phyloP scores from a whole-genome alignment of 2,797 vertebrate species.

The Stomatorhinus walkeri region DNA sequence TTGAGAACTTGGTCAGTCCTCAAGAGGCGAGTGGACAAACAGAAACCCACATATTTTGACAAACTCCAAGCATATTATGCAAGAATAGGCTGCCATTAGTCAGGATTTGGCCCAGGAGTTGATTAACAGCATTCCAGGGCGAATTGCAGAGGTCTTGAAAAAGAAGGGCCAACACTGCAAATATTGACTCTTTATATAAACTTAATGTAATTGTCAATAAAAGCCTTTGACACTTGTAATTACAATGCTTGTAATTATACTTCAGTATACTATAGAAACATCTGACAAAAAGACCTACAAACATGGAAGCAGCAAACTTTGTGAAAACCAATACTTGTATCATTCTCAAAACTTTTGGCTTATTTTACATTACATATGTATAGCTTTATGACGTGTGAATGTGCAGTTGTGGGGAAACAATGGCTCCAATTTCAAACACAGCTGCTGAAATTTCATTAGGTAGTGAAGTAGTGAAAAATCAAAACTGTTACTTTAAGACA shows the following conservation, averaged over 20 bases:
- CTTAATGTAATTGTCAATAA: too few relatives aligned
- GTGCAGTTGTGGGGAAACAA: neutral
- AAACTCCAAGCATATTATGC: neutral
- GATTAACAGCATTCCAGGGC: neutral
- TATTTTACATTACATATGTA: neutral
- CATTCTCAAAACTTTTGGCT: neutral
- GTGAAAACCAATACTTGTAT: neutral
- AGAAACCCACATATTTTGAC: neutral
- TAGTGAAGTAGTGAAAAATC: neutral
- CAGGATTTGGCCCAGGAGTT: neutral
- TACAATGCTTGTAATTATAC: too few relatives aligned
- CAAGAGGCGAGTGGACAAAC: neutral
- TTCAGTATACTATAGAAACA: too few relatives aligned
- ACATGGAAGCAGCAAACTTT: too few relatives aligned
- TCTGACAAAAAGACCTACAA: too few relatives aligned
- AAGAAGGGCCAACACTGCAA: too few relatives aligned
- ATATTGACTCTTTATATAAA: too few relatives aligned
- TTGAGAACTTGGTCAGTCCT: neutral
- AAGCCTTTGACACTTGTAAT: too few relatives aligned
- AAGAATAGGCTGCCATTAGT: neutral
- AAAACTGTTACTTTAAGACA: neutral
- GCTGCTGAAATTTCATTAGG: neutral
- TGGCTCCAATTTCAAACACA: neutral
- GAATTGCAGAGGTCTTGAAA: too few relatives aligned
- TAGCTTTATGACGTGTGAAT: neutral